Base-by-base conservation (phyloP, 2,888 invertebrate species). In the Amphiduros pacificus region DNA sequence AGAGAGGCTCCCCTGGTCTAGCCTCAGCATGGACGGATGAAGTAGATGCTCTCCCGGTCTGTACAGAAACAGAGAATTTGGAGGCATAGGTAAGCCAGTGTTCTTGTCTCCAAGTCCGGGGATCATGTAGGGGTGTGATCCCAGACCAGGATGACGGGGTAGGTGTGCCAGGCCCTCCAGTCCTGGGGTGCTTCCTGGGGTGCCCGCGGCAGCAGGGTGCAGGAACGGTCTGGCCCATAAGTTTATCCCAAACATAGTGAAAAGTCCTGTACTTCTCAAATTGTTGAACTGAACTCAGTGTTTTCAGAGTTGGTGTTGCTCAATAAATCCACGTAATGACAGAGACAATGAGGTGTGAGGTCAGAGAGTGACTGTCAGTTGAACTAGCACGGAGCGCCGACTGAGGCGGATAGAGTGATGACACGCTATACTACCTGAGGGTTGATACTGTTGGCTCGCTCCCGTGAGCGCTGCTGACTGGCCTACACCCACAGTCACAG, bases 21-120 rank as follows among this genome's bases (percentile, higher is more conserved):
- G 48, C 24, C 58, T n/a, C 17, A 58, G 26, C 51, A 58, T 58
- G 36, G 44, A 48, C 2, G 58, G 58, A 31, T 58, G 58, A 32
- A 58, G 32, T 36, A 58, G 28, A 29, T 5, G 26, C 24, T 58
- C 58, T n/a, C 44, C 44, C 2, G 58, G 58, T 11, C 58, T 29
- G 58, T 58, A 58, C 50, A 58, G 28, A 51, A 58, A 58, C 11
- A 58, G 58, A 29, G 58, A 58, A 9, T 48, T 48, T 2, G 58
- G 58, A 6, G 58, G 48, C 22, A 58, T 32, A 20, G 58, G 58
- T 14, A 44, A 44, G n/a, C 31, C 58, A 20, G 36, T 24, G 4
- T 50, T 28, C 49, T 36, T 48, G 24, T 31, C 58, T 11, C 32
- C 24, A n/a, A 58, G 31, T 2, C 58, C 58, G 32, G 58, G 58